phyloP scores from a whole-genome alignment of 2,888 invertebrate genomes.

The Emmelina monodactyla region DNA sequence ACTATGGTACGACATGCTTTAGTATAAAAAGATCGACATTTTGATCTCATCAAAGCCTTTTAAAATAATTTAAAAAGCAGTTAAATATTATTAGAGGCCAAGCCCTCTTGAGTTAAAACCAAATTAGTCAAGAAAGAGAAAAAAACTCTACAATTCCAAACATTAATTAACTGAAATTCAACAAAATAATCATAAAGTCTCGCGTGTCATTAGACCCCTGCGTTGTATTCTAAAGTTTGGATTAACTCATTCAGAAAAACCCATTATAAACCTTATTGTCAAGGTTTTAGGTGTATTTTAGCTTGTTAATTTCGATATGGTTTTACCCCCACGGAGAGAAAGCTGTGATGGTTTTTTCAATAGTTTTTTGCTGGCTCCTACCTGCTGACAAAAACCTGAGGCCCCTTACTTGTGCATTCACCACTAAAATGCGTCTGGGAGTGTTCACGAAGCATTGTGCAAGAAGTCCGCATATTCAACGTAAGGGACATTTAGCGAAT shows the following conservation, averaged over 20 bases:
- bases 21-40: too few species aligned
- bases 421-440: conserved; percentile 16
- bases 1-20: too few species aligned
- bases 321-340: conserved; percentile 35
- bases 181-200: conserved; percentile 34
- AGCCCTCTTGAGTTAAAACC: conserved; percentile 24
- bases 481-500: too few species aligned
- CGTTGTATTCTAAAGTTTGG: conserved; percentile 19
- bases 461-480: too few species aligned
- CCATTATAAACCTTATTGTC: not conserved
- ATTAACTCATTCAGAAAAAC: conserved; percentile 6
- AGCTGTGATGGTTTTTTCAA: conserved; percentile 33
- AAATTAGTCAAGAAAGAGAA: conserved; percentile 32
- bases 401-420: too few species aligned
- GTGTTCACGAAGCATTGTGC: too few species aligned
- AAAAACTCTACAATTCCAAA: conserved; percentile 24
- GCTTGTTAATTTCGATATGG: conserved; percentile 5
- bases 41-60: too few species aligned
- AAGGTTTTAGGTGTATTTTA: conserved; percentile 17
- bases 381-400: conserved; percentile 40
- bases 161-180: conserved; percentile 43
- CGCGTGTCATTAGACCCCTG: conserved; percentile 56
- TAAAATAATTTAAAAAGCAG: too few species aligned
- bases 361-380: conserved; percentile 21
- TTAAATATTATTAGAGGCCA: not conserved